Evolutionary conservation across 2,888 invertebrate genomes (phyloP).

Genomic region (Taphrorychus bicolor): DNA sequence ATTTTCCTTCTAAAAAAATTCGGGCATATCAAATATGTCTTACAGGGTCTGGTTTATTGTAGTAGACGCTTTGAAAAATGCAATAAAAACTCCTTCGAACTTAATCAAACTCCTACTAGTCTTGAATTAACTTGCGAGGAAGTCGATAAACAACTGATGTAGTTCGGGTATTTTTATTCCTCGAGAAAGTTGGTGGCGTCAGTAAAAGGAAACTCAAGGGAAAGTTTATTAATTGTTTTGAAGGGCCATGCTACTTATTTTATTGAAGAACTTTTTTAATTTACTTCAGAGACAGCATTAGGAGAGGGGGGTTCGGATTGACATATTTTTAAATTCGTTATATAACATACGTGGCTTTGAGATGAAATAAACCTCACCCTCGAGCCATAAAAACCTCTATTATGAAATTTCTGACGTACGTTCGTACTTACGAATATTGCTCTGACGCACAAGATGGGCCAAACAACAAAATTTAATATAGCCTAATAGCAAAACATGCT

Average conservation of each 20-base stretch:
- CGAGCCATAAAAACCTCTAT: too few relatives aligned
- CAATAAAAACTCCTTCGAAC: neutral
- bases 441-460: neutral
- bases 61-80: too few relatives aligned
- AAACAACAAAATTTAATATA: neutral
- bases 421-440: neutral
- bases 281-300: too few relatives aligned
- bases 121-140: neutral
- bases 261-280: constrained; percentile 19
- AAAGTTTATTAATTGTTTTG: constrained; percentile 17
- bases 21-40: too few relatives aligned
- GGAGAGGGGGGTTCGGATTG: too few relatives aligned
- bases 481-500: neutral
- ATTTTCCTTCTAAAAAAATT: too few relatives aligned
- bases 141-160: constrained; percentile 3
- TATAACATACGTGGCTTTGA: too few relatives aligned
- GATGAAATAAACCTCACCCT: too few relatives aligned
- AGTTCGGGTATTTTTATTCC: constrained; percentile 20
- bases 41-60: too few relatives aligned
- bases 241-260: constrained; percentile 2
- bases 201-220: constrained; percentile 11
- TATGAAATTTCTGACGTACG: neutral
- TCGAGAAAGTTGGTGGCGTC: constrained; percentile 6
- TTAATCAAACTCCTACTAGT: constrained; percentile 1
- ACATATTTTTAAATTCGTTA: too few relatives aligned